Conservation (phyloP, 1,140 invertebrate genomes). For the Cydia splendana region DNA sequence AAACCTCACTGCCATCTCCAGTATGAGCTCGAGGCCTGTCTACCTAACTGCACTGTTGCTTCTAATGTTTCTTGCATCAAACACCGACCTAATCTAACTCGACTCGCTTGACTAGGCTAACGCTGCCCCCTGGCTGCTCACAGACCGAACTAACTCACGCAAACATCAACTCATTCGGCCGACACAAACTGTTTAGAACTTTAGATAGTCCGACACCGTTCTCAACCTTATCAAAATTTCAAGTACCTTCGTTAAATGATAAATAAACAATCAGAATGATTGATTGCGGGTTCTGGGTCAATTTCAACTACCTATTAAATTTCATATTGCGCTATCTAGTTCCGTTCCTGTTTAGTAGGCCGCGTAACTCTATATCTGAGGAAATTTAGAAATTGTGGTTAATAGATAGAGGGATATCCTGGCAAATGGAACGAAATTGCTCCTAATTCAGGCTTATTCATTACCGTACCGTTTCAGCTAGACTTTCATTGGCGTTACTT, state of each 20-base stretch:
- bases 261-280: conserved; percentile 30
- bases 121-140: conserved; percentile 9
- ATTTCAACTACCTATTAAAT: conserved; percentile 21
- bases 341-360: conserved; percentile 12
- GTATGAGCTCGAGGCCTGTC: not conserved
- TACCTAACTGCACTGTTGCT: not conserved
- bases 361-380: conserved; percentile 28
- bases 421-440: conserved; percentile 10
- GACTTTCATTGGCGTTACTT: conserved; percentile 15
- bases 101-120: not conserved
- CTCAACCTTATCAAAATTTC: conserved; percentile 27
- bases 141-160: conserved; percentile 5
- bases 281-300: conserved; percentile 18
- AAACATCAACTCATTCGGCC: conserved; percentile 1
- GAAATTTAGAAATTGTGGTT: conserved; percentile 8
- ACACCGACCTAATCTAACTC: not conserved
- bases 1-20: not conserved
- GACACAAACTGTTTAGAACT: not conserved
- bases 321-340: conserved; percentile 27
- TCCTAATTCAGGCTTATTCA: conserved; percentile 9
- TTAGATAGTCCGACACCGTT: conserved; percentile 17
- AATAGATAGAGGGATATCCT: conserved; percentile 9
- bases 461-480: not conserved
- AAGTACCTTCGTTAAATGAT: conserved; percentile 19
- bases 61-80: not conserved